Evolutionary conservation across 2,113 vertebrate genomes (phyloP).

Genomic region (Cinclus cinclus): DNA sequence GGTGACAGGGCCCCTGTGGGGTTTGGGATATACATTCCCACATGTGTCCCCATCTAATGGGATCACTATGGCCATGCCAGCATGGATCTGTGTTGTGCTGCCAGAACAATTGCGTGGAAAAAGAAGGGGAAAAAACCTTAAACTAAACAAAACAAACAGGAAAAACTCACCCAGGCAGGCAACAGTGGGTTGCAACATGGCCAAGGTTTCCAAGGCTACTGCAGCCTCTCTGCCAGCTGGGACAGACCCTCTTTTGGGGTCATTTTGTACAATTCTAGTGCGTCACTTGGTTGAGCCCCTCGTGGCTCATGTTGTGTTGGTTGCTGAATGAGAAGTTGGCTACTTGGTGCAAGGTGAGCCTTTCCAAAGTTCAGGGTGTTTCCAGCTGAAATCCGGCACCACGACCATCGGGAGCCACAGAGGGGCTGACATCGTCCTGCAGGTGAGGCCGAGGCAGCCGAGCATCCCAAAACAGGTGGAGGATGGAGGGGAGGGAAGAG

Average conservation of each 20-base stretch:
- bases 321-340: not conserved
- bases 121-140: not conserved
- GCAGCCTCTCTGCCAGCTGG: not conserved
- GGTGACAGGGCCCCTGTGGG: not conserved
- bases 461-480: fast-evolving
- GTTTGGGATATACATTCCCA: fast-evolving
- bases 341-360: conserved; percentile 55
- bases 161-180: not conserved
- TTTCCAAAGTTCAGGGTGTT: conserved; percentile 71
- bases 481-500: not conserved
- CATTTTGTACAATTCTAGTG: fast-evolving
- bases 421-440: conserved; percentile 74
- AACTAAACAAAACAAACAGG: not conserved
- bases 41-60: not conserved
- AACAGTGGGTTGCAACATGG: fast-evolving
- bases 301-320: fast-evolving
- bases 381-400: conserved; percentile 66
- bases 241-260: not conserved
- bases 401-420: conserved; percentile 69
- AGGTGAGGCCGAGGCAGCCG: conserved; percentile 57
- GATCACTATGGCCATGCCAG: fast-evolving
- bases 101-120: not conserved
- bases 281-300: fast-evolving
- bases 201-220: conserved; percentile 6
- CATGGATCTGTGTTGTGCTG: not conserved